phyloP scores from a whole-genome alignment of 2,888 invertebrate species.

The Andrena bucephala region DNA sequence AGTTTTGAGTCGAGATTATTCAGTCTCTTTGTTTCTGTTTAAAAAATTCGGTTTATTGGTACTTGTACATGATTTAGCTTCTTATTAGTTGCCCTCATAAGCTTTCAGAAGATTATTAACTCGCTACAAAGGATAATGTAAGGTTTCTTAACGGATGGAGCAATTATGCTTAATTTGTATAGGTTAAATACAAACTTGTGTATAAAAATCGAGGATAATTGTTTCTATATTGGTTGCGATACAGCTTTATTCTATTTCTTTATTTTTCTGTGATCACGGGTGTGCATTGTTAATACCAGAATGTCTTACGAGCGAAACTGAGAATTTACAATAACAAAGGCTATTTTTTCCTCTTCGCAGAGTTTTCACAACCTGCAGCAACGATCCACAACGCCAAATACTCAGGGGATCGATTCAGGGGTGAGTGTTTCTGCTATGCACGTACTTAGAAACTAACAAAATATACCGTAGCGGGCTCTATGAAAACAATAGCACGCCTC shows the following conservation, averaged over 20 bases:
- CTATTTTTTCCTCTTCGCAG: conserved; percentile 83
- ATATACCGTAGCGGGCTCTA: not conserved
- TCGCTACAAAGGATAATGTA: not conserved
- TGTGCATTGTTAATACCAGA: not conserved
- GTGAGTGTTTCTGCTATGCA: conserved; percentile 86
- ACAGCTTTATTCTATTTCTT: not conserved
- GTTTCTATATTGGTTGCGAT: not conserved
- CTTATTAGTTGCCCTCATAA: not conserved
- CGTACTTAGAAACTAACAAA: conserved; percentile 5
- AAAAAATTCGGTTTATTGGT: not conserved
- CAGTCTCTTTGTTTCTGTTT: not conserved
- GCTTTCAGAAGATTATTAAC: not conserved
- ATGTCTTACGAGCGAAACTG: not conserved
- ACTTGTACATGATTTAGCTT: not conserved
- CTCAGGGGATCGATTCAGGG: conserved; percentile 91
- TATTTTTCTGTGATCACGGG: not conserved
- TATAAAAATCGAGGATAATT: not conserved
- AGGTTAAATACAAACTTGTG: not conserved
- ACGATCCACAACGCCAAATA: conserved; percentile 91
- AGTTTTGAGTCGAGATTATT: no score
- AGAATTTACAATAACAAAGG: not conserved
- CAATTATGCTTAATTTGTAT: not conserved
- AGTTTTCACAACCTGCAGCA: conserved; percentile 90
- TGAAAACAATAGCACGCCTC: not conserved
- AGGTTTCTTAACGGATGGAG: not conserved